A percentile compares a stretch with the other conserved stretches of the same genome.
Evolutionary conservation across 2,797 vertebrate species (phyloP).

Genomic region (Danio choprae): DNA sequence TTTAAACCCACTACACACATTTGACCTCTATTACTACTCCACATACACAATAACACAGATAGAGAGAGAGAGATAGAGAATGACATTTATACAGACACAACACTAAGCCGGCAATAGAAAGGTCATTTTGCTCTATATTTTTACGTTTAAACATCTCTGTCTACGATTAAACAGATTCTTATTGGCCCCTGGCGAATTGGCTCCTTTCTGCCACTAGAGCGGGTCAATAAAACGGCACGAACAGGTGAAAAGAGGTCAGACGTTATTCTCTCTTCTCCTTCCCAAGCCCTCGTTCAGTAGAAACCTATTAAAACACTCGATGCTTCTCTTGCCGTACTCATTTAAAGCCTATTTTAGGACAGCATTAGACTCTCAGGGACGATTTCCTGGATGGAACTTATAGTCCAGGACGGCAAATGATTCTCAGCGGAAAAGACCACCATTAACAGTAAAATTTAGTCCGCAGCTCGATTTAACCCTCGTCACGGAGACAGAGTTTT

Average conservation of each 20-base stretch:
- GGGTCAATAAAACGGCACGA: slow-evolving; percentile 33
- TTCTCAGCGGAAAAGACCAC: slow-evolving; percentile 34
- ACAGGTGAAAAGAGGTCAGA: slow-evolving; percentile 47
- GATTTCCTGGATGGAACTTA: slow-evolving; percentile 47
- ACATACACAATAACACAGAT: slow-evolving; percentile 45
- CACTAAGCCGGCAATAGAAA: slow-evolving; percentile 26
- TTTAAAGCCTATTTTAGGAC: slow-evolving; percentile 52
- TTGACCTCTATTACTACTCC: slow-evolving; percentile 53
- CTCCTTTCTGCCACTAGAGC: slow-evolving; percentile 2
- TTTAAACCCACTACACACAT: slow-evolving; percentile 29
- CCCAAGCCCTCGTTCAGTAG: slow-evolving; percentile 37
- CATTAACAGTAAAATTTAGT: slow-evolving; percentile 48
- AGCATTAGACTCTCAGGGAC: slow-evolving; percentile 42
- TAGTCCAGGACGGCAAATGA: slow-evolving; percentile 39
- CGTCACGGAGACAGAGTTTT: slow-evolving; percentile 25
- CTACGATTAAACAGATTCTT: slow-evolving; percentile 34
- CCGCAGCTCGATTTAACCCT: slow-evolving; percentile 36
- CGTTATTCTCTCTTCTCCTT: slow-evolving; percentile 32
- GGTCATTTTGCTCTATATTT: slow-evolving; percentile 40
- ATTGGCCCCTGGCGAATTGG: slow-evolving; percentile 27
- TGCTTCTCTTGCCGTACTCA: slow-evolving; percentile 25
- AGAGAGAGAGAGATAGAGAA: slow-evolving; percentile 24
- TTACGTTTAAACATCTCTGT: slow-evolving; percentile 39
- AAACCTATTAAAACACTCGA: slow-evolving; percentile 45
- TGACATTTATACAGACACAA: slow-evolving; percentile 47